Evolutionary conservation across 1,140 invertebrate species (phyloP).

Genomic region (Lutraria rhynchaena): DNA sequence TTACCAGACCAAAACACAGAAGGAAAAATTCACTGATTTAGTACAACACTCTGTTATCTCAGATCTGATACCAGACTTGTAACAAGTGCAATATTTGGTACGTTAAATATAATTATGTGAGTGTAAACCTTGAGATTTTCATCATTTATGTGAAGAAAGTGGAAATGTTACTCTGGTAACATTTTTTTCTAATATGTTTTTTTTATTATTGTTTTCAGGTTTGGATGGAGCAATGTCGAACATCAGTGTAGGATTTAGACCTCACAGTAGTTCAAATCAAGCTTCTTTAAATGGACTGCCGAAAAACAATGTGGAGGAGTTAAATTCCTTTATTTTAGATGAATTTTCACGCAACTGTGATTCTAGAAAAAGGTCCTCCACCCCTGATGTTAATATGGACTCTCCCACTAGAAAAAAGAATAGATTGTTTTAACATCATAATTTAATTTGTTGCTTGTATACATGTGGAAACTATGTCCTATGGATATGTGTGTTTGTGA

Average conservation of each 20-base stretch:
- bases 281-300: slow-evolving; percentile 47
- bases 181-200: background rate
- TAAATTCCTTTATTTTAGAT: slow-evolving; percentile 90
- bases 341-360: slow-evolving; percentile 88
- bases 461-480: too few species aligned
- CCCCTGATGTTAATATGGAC: slow-evolving; percentile 85
- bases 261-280: slow-evolving; percentile 59
- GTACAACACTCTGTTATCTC: too few species aligned
- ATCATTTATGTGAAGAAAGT: background rate
- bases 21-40: too few species aligned
- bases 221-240: slow-evolving; percentile 82
- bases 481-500: too few species aligned
- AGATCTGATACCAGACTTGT: too few species aligned
- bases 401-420: slow-evolving; percentile 86
- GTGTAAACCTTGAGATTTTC: background rate
- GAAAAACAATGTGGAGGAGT: slow-evolving; percentile 84
- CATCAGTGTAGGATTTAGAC: slow-evolving; percentile 77
- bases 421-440: slow-evolving; percentile 45
- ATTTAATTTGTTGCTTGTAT: too few species aligned
- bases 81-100: too few species aligned
- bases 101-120: too few species aligned
- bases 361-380: slow-evolving; percentile 84
- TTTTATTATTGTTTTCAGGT: slow-evolving; percentile 68
- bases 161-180: background rate
- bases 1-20: too few species aligned